phyloP scores from a whole-genome alignment of 2,797 vertebrate species.

The Spatula clypeata region DNA sequence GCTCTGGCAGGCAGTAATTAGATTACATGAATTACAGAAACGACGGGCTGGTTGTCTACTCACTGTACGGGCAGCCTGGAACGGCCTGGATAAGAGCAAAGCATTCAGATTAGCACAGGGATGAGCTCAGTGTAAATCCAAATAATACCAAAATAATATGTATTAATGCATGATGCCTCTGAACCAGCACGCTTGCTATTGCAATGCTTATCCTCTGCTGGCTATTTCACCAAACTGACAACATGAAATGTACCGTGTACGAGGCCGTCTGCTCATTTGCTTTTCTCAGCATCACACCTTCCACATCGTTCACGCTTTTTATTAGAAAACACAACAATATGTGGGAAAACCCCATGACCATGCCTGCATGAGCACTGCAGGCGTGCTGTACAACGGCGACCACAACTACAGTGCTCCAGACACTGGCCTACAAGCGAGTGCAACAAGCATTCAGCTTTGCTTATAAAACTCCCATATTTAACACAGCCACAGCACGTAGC shows the following conservation, averaged over 20 bases:
- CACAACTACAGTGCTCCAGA: fast-evolving
- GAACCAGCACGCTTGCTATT: not conserved
- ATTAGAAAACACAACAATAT: not conserved
- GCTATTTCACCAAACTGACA: not conserved
- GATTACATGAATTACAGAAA: conserved; percentile 49
- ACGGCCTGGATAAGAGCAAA: conserved; percentile 28
- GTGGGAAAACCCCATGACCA: not conserved
- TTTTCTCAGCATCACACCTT: not conserved
- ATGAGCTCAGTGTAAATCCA: conserved; percentile 63
- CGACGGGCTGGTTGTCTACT: conserved; percentile 46
- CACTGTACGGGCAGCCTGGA: conserved; percentile 24
- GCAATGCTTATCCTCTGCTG: not conserved
- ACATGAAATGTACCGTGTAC: not conserved
- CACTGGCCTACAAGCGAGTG: not conserved
- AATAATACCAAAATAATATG: conserved; percentile 37
- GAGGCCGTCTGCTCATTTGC: not conserved
- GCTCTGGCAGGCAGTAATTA: conserved; percentile 65
- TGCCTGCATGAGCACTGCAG: not conserved
- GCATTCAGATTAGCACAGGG: conserved; percentile 43
- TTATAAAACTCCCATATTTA: conserved; percentile 60
- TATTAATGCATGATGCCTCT: conserved; percentile 45
- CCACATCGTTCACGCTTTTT: fast-evolving
- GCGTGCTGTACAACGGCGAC: not conserved
- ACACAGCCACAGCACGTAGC: conserved; percentile 37
- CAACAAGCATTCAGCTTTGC: conserved; percentile 21